phyloP scores from a whole-genome alignment of 2,113 vertebrate species.

The Leucosticte australis region DNA sequence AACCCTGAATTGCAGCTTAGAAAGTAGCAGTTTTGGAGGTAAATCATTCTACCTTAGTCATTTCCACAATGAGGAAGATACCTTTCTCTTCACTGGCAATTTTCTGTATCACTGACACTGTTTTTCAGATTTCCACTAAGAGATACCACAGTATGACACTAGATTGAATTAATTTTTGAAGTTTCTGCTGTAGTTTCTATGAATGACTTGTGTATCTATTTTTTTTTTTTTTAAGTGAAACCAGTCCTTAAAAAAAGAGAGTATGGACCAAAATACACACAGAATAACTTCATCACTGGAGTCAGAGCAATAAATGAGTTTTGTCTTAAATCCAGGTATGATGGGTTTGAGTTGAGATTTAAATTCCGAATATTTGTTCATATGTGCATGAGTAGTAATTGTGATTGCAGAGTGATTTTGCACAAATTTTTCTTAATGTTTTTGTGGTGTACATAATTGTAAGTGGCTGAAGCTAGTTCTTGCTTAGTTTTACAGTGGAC shows the following conservation, averaged over 20 bases:
- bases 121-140: neutral
- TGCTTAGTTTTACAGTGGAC: neutral
- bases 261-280: conserved; percentile 93
- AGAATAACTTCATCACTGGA: conserved; percentile 99
- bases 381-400: neutral
- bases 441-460: neutral
- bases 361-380: neutral
- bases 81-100: neutral
- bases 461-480: neutral
- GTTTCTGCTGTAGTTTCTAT: neutral
- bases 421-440: neutral
- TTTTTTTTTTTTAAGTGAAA: conserved; percentile 81
- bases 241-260: conserved; percentile 97
- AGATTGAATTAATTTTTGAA: neutral
- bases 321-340: conserved; percentile 95
- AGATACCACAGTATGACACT: neutral
- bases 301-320: conserved; percentile 99
- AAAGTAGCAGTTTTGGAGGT: neutral
- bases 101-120: neutral
- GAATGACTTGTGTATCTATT: neutral
- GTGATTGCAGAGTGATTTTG: neutral
- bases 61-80: neutral
- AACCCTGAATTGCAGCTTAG: neutral
- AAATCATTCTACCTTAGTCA: neutral
- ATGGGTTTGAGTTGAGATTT: neutral